Conservation (phyloP, 2,797 vertebrate genomes). For the Chrosomus eos region DNA sequence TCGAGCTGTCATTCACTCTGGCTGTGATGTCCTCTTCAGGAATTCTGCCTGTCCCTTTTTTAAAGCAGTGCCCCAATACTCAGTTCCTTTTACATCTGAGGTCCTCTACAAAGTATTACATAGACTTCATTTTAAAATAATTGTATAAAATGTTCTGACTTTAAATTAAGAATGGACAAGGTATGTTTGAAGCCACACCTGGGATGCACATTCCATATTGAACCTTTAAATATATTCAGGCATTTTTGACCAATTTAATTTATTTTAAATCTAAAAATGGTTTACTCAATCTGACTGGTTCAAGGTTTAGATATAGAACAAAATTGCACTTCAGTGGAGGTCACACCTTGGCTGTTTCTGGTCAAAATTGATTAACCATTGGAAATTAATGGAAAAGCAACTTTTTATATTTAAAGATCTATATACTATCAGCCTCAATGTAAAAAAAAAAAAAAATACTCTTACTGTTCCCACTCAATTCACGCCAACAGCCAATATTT, state of each 20-base stretch:
- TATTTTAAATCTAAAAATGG: not conserved
- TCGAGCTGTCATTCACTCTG: constrained; percentile 21
- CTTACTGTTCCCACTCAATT: not conserved
- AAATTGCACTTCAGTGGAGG: too few species aligned
- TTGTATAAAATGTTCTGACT: not conserved
- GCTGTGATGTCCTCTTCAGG: not conserved
- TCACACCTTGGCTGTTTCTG: not conserved
- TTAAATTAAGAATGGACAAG: not conserved
- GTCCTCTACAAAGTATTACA: not conserved
- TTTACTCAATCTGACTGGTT: not conserved
- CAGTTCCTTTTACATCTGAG: not conserved
- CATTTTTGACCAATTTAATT: too few species aligned
- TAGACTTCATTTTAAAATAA: not conserved
- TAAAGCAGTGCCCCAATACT: not conserved
- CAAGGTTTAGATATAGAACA: too few species aligned
- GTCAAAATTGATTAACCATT: not conserved
- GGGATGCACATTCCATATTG: not conserved
- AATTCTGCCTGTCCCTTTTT: not conserved
- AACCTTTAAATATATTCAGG: not conserved
- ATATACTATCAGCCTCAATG: not conserved
- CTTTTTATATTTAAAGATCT: too few species aligned
- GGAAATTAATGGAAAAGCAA: not conserved
- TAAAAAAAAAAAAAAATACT: not conserved
- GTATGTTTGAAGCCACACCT: not conserved
- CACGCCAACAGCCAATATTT: not conserved